Percentiles rank a stretch among this genome's conserved stretches.
Evolutionary conservation across 2,113 vertebrate genomes (phyloP).

Genomic region (Lontra canadensis): DNA sequence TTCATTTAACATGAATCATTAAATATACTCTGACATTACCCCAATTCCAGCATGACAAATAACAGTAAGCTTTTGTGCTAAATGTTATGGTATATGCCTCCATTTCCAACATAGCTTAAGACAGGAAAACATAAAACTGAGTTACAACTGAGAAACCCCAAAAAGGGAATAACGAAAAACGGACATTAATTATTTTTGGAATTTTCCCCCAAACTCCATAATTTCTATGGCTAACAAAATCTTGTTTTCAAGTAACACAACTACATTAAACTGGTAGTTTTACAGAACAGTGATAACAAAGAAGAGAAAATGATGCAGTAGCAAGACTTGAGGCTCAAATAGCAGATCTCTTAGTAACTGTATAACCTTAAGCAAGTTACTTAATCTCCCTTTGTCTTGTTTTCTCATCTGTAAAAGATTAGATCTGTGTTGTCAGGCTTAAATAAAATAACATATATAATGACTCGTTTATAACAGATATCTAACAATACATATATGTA

Average conservation of each 20-base stretch:
- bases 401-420: constrained; percentile 16
- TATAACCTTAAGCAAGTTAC: constrained; percentile 12
- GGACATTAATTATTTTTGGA: not conserved
- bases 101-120: constrained; percentile 40
- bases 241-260: constrained; percentile 12
- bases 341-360: constrained; percentile 17
- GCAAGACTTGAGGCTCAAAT: not conserved
- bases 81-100: not conserved
- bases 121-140: constrained; percentile 11
- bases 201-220: not conserved
- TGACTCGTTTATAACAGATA: not conserved
- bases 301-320: not conserved
- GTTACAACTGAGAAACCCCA: not conserved
- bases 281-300: not conserved
- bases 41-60: constrained; percentile 55
- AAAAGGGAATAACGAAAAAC: constrained; percentile 4
- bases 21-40: constrained; percentile 50
- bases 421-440: not conserved
- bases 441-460: not conserved
- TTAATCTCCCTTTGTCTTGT: not conserved
- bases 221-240: constrained; percentile 45
- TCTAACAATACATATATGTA: not conserved
- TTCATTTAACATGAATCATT: constrained; percentile 72
- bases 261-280: constrained; percentile 23
- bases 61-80: constrained; percentile 64